Evolutionary conservation across 2,888 invertebrate genomes (phyloP).

Genomic region (Phyllotreta striolata): DNA sequence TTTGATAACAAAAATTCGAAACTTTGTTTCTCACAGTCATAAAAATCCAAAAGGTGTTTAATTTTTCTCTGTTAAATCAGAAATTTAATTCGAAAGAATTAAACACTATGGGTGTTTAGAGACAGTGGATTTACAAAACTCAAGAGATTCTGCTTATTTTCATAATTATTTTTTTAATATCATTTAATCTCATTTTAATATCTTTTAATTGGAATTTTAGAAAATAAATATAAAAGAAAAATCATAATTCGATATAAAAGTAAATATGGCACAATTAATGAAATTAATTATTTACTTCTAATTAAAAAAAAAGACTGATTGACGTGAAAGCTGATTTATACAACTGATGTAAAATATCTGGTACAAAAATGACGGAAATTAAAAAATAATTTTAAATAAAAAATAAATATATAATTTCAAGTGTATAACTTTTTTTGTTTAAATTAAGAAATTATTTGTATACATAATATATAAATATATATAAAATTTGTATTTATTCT

Average conservation of each 20-base stretch:
- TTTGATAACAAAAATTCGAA: too few species aligned
- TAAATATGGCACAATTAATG: constrained; percentile 27
- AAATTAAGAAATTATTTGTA: constrained; percentile 2
- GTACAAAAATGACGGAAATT: neutral
- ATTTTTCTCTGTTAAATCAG: too few species aligned
- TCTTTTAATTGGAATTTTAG: neutral
- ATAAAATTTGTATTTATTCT: constrained; percentile 34
- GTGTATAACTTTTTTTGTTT: constrained; percentile 2
- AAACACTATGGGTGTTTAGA: too few species aligned
- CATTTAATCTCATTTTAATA: too few species aligned
- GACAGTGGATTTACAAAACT: too few species aligned
- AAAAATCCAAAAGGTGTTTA: too few species aligned
- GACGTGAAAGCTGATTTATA: neutral
- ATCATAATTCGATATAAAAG: constrained; percentile 28
- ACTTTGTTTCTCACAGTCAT: too few species aligned
- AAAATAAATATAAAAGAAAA: constrained; percentile 10
- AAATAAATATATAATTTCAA: constrained; percentile 15
- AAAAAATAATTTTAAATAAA: constrained; percentile 10
- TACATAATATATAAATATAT: constrained; percentile 22
- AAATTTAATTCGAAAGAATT: too few species aligned
- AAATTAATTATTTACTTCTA: constrained; percentile 27
- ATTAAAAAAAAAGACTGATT: constrained; percentile 22
- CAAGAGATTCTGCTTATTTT: too few species aligned
- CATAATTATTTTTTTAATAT: too few species aligned
- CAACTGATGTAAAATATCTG: neutral